Percentiles rank a stretch among this genome's conserved stretches.
These are phyloP conservation scores for Endomychus coccineus DNA, from an alignment of 2,888 invertebrate genomes.

Conservation along the genomic window DNA sequence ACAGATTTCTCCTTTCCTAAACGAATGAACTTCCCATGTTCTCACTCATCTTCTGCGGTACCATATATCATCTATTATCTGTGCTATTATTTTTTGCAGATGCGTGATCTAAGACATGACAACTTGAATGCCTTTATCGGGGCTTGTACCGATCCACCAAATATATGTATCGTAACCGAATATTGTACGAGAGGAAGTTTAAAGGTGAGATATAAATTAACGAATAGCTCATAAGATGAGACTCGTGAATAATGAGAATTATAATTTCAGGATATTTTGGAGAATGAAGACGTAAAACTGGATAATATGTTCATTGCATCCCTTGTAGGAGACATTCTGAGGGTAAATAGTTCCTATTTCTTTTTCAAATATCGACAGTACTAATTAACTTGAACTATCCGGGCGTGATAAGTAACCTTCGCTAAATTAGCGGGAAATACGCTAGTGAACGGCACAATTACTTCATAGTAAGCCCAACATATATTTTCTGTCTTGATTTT, in stretches of 20 bases:
- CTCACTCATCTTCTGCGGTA: too few species aligned
- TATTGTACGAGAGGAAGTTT: slow-evolving; percentile 87
- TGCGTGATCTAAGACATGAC: slow-evolving; percentile 84
- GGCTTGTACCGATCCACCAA: slow-evolving; percentile 84
- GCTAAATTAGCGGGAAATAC: too few species aligned
- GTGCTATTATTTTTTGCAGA: slow-evolving; percentile 60
- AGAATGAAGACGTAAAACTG: slow-evolving; percentile 90
- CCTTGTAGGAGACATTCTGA: slow-evolving; percentile 86
- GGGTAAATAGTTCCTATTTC: slow-evolving; percentile 52
- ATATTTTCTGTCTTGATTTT: too few species aligned
- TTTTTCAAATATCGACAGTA: background rate
- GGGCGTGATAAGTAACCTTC: too few species aligned
- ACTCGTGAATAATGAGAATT: background rate
- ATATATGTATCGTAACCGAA: slow-evolving; percentile 81
- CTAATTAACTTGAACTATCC: too few species aligned
- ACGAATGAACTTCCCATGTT: too few species aligned
- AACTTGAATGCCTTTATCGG: slow-evolving; percentile 89
- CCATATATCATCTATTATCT: too few species aligned
- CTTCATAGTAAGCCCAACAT: too few species aligned
- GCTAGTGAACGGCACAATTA: too few species aligned
- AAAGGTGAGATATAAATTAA: slow-evolving; percentile 56
- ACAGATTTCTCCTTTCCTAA: too few species aligned
- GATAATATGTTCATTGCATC: slow-evolving; percentile 97
- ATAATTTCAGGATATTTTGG: slow-evolving; percentile 71
- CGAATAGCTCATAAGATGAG: too few species aligned